Percentiles rank a stretch among this genome's conserved stretches.
phyloP scores from a whole-genome alignment of 2,797 vertebrate genomes.

The Pelodytes ibericus region DNA sequence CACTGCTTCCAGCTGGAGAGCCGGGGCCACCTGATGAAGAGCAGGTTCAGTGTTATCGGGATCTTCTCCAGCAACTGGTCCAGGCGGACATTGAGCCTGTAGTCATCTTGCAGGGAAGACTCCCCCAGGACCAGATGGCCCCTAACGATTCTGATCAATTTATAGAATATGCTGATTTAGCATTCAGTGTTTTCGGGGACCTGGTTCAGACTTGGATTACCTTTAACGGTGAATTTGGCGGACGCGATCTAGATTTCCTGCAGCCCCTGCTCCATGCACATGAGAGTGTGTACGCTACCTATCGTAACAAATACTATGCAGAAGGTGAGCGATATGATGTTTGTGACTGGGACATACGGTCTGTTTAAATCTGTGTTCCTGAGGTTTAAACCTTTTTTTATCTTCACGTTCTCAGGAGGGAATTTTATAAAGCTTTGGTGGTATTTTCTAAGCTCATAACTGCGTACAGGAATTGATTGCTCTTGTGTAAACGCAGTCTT shows the following conservation, averaged over 20 bases:
- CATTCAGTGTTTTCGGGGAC: conserved; percentile 76
- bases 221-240: conserved; percentile 73
- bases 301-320: conserved; percentile 62
- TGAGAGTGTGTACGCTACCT: conserved; percentile 66
- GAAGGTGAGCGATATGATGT: conserved; percentile 72
- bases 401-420: too few species aligned
- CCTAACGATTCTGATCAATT: conserved; percentile 67
- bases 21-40: conserved; percentile 29
- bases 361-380: too few species aligned
- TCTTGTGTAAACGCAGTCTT: too few species aligned
- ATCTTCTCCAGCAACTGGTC: conserved; percentile 71
- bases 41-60: conserved; percentile 73
- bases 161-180: conserved; percentile 78
- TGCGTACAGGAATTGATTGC: too few species aligned
- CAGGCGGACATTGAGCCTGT: conserved; percentile 72
- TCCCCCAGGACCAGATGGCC: conserved; percentile 50
- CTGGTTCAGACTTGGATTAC: conserved; percentile 81
- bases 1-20: conserved; percentile 70
- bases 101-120: conserved; percentile 73
- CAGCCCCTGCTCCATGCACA: conserved; percentile 72
- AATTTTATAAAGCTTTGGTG: too few species aligned
- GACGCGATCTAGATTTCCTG: conserved; percentile 35
- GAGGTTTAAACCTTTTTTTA: too few species aligned
- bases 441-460: too few species aligned
- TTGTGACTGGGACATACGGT: too few species aligned